Percentiles rank a stretch among this genome's conserved stretches.
Evolutionary conservation across 2,797 vertebrate genomes (phyloP).

Genomic region (Vireo griseus): DNA sequence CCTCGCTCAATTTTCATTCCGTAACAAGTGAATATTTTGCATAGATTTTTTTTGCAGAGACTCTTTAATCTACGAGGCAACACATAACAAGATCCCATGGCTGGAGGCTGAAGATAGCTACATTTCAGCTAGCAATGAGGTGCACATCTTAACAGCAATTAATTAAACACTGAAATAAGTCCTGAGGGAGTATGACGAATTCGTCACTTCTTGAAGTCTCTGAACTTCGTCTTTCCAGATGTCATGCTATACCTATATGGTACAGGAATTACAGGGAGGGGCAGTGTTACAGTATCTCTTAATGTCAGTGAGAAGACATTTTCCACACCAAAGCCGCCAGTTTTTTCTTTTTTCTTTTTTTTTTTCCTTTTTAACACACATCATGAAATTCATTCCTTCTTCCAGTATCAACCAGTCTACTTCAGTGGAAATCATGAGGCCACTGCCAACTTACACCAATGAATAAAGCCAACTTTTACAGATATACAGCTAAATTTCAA

Average conservation of each 20-base stretch:
- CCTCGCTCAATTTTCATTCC: slow-evolving; percentile 13
- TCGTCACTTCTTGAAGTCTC: neutral
- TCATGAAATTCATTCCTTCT: neutral
- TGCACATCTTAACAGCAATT: neutral
- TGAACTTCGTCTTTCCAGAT: neutral
- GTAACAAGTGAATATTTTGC: neutral
- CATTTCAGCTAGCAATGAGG: neutral
- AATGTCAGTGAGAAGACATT: neutral
- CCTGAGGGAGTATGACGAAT: neutral
- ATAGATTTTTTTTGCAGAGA: neutral
- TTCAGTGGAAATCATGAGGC: neutral
- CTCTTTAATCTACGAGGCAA: slow-evolving; percentile 3
- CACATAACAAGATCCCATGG: neutral
- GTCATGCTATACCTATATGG: neutral
- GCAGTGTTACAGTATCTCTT: neutral
- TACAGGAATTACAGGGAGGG: neutral
- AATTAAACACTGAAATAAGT: slow-evolving; percentile 24
- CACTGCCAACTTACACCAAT: neutral
- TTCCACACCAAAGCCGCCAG: neutral
- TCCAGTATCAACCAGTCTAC: neutral
- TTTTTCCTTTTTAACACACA: neutral
- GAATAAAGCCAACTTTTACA: neutral
- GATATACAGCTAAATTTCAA: neutral
- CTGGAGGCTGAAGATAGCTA: slow-evolving; percentile 32
- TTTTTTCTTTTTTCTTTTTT: neutral